These are phyloP conservation scores for Lepisosteus osseus DNA, from an alignment of 2,113 vertebrate species.

Conservation along the genomic window DNA sequence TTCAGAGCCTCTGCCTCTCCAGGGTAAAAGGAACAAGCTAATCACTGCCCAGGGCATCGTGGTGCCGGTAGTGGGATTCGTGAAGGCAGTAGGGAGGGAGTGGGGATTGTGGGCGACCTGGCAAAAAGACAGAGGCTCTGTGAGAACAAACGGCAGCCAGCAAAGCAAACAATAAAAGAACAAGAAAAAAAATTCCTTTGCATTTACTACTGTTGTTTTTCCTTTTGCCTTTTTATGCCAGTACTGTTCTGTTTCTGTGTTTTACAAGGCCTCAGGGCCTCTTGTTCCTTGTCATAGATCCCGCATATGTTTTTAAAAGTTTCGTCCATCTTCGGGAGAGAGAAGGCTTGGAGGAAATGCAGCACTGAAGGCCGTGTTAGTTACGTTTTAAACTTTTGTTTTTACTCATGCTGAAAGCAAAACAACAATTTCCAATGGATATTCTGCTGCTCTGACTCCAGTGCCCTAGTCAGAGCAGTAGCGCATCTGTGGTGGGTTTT, in stretches of 20 bases:
- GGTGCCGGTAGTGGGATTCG: constrained; percentile 43
- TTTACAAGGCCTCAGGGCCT: no score
- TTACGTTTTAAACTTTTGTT: constrained; percentile 12
- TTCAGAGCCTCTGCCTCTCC: constrained; percentile 28
- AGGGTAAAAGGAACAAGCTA: no score
- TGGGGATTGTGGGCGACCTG: constrained; percentile 20
- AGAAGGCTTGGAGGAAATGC: no score
- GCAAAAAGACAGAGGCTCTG: neutral
- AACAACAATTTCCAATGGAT: no score
- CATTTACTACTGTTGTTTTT: neutral
- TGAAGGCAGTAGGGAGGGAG: constrained; percentile 40
- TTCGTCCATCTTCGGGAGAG: no score
- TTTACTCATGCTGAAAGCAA: neutral
- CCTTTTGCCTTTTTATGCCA: neutral
- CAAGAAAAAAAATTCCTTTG: neutral
- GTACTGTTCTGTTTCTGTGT: no score
- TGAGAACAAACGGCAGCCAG: neutral
- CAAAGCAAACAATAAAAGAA: neutral
- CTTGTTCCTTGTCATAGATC: no score
- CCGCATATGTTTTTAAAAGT: no score
- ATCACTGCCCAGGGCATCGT: no score
- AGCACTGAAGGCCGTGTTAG: neutral
- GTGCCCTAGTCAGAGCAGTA: no score
- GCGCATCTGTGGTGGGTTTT: no score
- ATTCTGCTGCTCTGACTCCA: no score